Evolutionary conservation across 2,888 invertebrate species (phyloP).

Genomic region (Molorchus minor): DNA sequence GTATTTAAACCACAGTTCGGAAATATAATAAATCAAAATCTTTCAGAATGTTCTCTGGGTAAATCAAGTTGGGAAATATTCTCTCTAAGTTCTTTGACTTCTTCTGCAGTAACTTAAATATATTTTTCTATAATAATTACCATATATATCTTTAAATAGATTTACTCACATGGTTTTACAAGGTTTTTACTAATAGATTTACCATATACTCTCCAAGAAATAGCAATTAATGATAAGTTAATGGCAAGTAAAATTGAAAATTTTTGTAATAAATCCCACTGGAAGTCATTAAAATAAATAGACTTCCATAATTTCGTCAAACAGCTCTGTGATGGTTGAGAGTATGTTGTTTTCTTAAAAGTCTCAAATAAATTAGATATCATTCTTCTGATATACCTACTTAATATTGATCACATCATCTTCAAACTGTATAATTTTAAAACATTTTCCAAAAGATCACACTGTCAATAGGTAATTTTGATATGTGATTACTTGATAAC

Average conservation of each 20-base stretch:
- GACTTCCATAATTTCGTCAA: slow-evolving; percentile 33
- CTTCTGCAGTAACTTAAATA: slow-evolving; percentile 69
- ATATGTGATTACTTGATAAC: background rate
- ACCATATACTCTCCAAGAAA: slow-evolving; percentile 83
- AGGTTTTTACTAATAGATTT: slow-evolving; percentile 80
- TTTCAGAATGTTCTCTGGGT: slow-evolving; percentile 83
- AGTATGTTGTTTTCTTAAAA: background rate
- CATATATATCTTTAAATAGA: background rate
- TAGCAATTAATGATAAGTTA: slow-evolving; percentile 74
- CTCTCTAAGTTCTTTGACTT: slow-evolving; percentile 82
- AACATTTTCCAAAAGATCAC: background rate
- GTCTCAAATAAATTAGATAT: background rate
- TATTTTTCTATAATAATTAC: background rate
- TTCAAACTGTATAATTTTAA: background rate
- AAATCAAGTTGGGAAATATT: slow-evolving; percentile 83
- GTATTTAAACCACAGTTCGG: background rate
- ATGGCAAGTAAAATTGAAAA: slow-evolving; percentile 72
- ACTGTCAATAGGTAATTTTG: background rate
- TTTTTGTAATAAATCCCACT: slow-evolving; percentile 76
- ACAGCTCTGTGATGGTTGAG: background rate
- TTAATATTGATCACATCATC: background rate
- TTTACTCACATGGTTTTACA: slow-evolving; percentile 78
- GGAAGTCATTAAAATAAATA: slow-evolving; percentile 67
- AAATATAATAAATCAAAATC: slow-evolving; percentile 68
- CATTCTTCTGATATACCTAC: background rate